Evolutionary conservation across 2,888 invertebrate genomes (phyloP).

Genomic region (Agonopterix heracliana): DNA sequence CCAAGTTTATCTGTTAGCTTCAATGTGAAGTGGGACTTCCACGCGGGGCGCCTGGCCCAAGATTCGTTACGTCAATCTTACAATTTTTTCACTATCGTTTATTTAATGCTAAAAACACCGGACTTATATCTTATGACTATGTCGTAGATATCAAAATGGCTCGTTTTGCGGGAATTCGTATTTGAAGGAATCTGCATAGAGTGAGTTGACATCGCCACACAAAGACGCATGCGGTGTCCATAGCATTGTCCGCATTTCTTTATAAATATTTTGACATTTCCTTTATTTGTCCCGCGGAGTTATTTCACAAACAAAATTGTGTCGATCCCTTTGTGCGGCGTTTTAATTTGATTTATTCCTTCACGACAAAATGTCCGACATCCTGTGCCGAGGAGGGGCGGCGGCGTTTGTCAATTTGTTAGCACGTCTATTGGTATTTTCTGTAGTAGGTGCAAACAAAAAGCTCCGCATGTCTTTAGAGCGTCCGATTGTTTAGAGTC

Average conservation of each 20-base stretch:
- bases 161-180: too few species aligned
- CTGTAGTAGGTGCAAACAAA: constrained; percentile 59
- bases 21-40: constrained; percentile 45
- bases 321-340: constrained; percentile 59
- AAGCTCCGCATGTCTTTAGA: constrained; percentile 44
- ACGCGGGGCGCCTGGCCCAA: constrained; percentile 60
- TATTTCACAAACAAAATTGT: constrained; percentile 66
- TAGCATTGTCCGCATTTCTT: constrained; percentile 66
- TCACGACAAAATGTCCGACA: constrained; percentile 62
- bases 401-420: constrained; percentile 67
- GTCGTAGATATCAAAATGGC: too few species aligned
- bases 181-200: constrained; percentile 60
- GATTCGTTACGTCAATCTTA: constrained; percentile 74
- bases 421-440: constrained; percentile 63
- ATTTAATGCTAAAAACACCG: too few species aligned
- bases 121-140: too few species aligned
- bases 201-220: constrained; percentile 67
- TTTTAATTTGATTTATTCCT: constrained; percentile 74
- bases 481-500: constrained; percentile 36
- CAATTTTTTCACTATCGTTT: constrained; percentile 43
- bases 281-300: constrained; percentile 63
- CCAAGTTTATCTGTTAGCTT: constrained; percentile 48
- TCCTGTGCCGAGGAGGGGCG: constrained; percentile 49
- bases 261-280: constrained; percentile 76
- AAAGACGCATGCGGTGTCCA: constrained; percentile 58